These are phyloP conservation scores for Helicolenus hilgendorfi DNA, from an alignment of 2,797 vertebrate species.

Conservation along the genomic window DNA sequence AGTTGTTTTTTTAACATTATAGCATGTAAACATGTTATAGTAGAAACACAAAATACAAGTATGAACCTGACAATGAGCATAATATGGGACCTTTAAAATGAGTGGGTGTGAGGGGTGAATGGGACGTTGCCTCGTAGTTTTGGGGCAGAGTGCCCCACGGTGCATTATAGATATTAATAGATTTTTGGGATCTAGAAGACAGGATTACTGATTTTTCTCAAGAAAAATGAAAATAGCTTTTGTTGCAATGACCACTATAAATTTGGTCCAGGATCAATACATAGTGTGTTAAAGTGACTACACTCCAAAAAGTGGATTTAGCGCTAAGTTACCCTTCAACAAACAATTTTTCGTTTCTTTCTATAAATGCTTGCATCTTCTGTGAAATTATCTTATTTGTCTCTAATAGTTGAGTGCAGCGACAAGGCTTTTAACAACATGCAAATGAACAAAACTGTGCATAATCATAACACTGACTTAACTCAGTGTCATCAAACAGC, in stretches of 20 bases:
- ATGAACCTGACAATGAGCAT: too few species aligned
- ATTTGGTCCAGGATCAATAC: neutral
- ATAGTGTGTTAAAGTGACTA: neutral
- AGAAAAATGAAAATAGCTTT: neutral
- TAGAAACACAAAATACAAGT: too few species aligned
- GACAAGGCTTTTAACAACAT: slow-evolving; percentile 48
- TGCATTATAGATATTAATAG: too few species aligned
- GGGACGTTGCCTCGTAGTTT: too few species aligned
- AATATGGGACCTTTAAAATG: too few species aligned
- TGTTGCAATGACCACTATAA: neutral
- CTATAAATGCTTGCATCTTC: neutral
- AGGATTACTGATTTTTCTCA: neutral
- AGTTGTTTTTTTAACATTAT: too few species aligned
- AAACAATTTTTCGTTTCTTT: neutral
- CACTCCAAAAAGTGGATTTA: neutral
- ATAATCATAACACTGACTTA: slow-evolving; percentile 60
- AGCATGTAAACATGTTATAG: too few species aligned
- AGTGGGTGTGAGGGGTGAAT: too few species aligned
- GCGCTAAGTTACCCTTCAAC: neutral
- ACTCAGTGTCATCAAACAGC: slow-evolving; percentile 61
- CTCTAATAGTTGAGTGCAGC: neutral
- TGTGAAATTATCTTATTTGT: neutral
- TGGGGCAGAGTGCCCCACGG: too few species aligned
- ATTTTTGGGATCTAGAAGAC: neutral
- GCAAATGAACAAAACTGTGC: slow-evolving; percentile 62